Conservation (phyloP, 2,888 invertebrate genomes). For the Eupelmus urozonus region DNA sequence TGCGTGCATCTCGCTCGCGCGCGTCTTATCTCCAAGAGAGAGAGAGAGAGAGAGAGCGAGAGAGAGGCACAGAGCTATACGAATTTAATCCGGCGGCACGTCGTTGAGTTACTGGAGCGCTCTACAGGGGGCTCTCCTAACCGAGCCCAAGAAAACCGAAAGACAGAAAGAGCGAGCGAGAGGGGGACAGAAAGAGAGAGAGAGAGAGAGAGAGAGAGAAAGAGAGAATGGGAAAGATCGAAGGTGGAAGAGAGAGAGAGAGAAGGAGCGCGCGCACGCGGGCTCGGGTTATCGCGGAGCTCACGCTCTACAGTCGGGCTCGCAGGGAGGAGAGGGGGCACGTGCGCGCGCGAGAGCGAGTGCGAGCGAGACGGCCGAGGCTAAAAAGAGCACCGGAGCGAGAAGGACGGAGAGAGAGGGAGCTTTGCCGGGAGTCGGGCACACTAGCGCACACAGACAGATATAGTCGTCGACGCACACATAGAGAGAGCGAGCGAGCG, state of each 20-base stretch:
- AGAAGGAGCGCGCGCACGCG: slow-evolving; percentile 53
- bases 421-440: slow-evolving; percentile 58
- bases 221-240: slow-evolving; percentile 61
- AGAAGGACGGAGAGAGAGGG: slow-evolving; percentile 35
- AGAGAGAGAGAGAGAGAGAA: slow-evolving; percentile 50
- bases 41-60: slow-evolving; percentile 55
- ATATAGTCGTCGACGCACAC: no score
- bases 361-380: slow-evolving; percentile 70
- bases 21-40: slow-evolving; percentile 63
- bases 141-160: slow-evolving; percentile 54
- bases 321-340: slow-evolving; percentile 51
- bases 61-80: slow-evolving; percentile 59
- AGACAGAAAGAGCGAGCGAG: background rate
- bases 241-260: slow-evolving; percentile 59
- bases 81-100: slow-evolving; percentile 76
- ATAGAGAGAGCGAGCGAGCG: slow-evolving; percentile 60
- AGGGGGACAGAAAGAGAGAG: slow-evolving; percentile 46
- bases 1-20: slow-evolving; percentile 51
- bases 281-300: slow-evolving; percentile 53
- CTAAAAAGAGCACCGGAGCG: slow-evolving; percentile 68
- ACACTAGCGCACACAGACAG: no score
- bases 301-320: slow-evolving; percentile 8
- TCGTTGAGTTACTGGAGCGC: slow-evolving; percentile 72
- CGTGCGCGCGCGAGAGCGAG: slow-evolving; percentile 68
- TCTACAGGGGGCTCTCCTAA: slow-evolving; percentile 73